Evolutionary conservation across 2,113 vertebrate species (phyloP).

Genomic region (Epinephelus cyanopodus): DNA sequence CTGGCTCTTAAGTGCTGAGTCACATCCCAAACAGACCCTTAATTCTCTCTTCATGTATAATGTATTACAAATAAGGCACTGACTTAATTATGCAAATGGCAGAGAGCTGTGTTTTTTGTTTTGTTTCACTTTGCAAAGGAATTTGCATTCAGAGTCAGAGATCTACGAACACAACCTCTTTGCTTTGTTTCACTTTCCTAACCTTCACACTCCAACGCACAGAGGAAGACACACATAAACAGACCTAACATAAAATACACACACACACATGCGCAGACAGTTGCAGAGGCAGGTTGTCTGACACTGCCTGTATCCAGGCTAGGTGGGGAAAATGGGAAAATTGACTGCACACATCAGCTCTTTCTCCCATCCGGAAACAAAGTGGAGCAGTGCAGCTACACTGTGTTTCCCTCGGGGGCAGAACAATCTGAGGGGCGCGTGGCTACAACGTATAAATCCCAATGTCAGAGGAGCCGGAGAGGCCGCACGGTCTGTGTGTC

Average conservation of each 20-base stretch:
- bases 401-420: slow-evolving; percentile 11
- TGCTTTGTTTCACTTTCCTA: slow-evolving; percentile 11
- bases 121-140: slow-evolving; percentile 14
- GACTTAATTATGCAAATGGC: slow-evolving; percentile 49
- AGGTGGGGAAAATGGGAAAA: slow-evolving; percentile 13
- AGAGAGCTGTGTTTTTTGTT: not conserved
- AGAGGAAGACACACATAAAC: slow-evolving; percentile 13
- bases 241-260: not conserved
- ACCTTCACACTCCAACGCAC: slow-evolving; percentile 52
- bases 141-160: slow-evolving; percentile 14
- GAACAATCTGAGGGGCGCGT: slow-evolving; percentile 26
- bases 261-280: not conserved
- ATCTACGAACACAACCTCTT: slow-evolving; percentile 4
- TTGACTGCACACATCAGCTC: slow-evolving; percentile 59
- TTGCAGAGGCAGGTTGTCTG: slow-evolving; percentile 23
- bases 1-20: slow-evolving; percentile 24
- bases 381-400: slow-evolving; percentile 35
- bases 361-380: slow-evolving; percentile 40
- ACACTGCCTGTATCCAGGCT: not conserved
- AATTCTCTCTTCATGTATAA: slow-evolving; percentile 39
- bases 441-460: slow-evolving; percentile 10
- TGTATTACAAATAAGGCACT: slow-evolving; percentile 38
- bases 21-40: slow-evolving; percentile 13
- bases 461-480: slow-evolving; percentile 42
- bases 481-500: slow-evolving; percentile 9